Evolutionary conservation across 2,888 invertebrate genomes (phyloP).

Genomic region (Cryptocheilus praepositus): DNA sequence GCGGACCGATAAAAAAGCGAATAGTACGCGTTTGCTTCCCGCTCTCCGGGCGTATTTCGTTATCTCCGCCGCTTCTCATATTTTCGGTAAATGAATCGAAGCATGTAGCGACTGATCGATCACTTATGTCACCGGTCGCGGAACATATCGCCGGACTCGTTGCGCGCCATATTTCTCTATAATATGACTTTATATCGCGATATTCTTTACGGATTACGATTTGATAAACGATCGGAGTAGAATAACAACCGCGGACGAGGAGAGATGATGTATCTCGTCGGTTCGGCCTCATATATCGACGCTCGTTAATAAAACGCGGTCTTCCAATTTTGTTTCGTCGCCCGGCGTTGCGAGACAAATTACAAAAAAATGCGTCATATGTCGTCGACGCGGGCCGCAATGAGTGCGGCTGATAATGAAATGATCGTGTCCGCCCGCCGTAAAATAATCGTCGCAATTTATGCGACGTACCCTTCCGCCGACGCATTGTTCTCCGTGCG

Average conservation of each 20-base stretch:
- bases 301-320: constrained; percentile 41
- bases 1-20: not conserved
- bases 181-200: constrained; percentile 30
- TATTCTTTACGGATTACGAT: constrained; percentile 16
- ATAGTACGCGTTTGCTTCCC: no score
- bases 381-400: not conserved
- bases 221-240: constrained; percentile 41
- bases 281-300: constrained; percentile 9
- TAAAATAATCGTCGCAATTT: not conserved
- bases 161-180: constrained; percentile 23
- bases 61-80: no score
- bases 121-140: no score
- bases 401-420: not conserved
- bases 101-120: no score
- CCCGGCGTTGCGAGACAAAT: not conserved
- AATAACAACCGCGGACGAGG: constrained; percentile 30
- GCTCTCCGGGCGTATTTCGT: no score
- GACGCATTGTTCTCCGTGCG: no score
- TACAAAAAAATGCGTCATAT: not conserved
- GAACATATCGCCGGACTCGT: not conserved
- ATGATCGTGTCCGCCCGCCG: not conserved
- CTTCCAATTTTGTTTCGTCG: constrained; percentile 22
- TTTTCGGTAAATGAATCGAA: no score
- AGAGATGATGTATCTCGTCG: constrained; percentile 37
- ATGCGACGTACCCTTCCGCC: no score